Conservation (phyloP, 1,140 invertebrate genomes). For the Polypedilum vanderplanki region DNA sequence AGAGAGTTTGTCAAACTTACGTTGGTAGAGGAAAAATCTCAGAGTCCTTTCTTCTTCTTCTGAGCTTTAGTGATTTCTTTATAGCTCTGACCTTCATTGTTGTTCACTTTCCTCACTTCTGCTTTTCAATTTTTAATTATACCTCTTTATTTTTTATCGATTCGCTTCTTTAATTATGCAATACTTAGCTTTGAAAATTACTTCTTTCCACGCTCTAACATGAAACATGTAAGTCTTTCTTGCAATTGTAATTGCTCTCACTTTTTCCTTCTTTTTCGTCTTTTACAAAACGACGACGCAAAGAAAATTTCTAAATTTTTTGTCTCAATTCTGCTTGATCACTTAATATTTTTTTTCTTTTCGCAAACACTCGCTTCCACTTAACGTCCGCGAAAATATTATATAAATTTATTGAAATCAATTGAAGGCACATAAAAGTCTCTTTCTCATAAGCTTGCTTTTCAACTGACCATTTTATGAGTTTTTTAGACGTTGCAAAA, state of each 20-base stretch:
- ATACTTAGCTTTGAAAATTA: background rate
- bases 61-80: slow-evolving; percentile 11
- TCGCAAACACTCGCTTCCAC: background rate
- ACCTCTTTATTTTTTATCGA: background rate
- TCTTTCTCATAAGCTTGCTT: background rate
- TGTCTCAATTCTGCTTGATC: background rate
- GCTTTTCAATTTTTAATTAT: background rate
- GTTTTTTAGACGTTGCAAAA: background rate
- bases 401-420: background rate
- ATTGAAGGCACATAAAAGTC: background rate
- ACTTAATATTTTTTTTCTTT: no score
- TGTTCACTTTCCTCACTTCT: background rate
- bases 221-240: background rate
- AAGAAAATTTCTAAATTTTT: no score
- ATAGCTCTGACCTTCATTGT: slow-evolving; percentile 28
- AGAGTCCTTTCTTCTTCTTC: slow-evolving; percentile 25
- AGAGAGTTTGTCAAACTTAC: background rate
- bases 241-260: background rate
- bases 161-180: background rate
- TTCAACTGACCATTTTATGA: slow-evolving; percentile 4
- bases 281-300: no score
- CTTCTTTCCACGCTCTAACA: background rate
- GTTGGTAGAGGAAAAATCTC: background rate
- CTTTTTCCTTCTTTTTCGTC: background rate
- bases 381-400: background rate